These are phyloP conservation scores for Pteronura brasiliensis DNA, from an alignment of 2,113 vertebrate genomes.

Conservation along the genomic window DNA sequence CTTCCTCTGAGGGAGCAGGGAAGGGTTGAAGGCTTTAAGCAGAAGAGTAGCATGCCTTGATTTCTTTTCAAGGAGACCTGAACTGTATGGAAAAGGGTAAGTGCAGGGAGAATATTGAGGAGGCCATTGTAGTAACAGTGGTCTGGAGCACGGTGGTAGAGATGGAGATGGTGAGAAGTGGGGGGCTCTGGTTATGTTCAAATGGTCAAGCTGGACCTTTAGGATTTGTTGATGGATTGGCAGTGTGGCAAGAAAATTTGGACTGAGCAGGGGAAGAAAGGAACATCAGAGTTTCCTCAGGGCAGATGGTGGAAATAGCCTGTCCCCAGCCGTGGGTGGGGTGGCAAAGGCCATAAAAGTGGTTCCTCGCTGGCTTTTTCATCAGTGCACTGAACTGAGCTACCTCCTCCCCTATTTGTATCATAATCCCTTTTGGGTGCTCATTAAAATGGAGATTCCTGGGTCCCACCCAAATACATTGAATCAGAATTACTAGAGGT, in stretches of 20 bases:
- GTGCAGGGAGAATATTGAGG: not conserved
- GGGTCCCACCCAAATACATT: not conserved
- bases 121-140: too few species aligned
- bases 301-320: not conserved
- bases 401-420: not conserved
- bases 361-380: not conserved
- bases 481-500: not conserved
- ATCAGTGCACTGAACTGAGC: not conserved
- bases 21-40: not conserved
- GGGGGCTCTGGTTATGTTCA: not conserved
- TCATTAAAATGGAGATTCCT: not conserved
- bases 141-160: not conserved
- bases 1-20: not conserved
- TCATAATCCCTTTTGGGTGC: not conserved
- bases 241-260: not conserved
- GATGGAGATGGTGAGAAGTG: not conserved
- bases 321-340: not conserved
- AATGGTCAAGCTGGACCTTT: not conserved
- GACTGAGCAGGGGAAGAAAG: not conserved
- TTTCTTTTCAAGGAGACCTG: not conserved
- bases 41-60: not conserved
- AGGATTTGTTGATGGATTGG: not conserved
- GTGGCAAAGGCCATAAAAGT: not conserved
- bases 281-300: accelerated
- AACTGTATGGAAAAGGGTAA: not conserved